A percentile compares a stretch with the other conserved stretches of the same genome.
phyloP scores from a whole-genome alignment of 92 coral and sea anemone species.

The Palythoa caribaeorum region DNA sequence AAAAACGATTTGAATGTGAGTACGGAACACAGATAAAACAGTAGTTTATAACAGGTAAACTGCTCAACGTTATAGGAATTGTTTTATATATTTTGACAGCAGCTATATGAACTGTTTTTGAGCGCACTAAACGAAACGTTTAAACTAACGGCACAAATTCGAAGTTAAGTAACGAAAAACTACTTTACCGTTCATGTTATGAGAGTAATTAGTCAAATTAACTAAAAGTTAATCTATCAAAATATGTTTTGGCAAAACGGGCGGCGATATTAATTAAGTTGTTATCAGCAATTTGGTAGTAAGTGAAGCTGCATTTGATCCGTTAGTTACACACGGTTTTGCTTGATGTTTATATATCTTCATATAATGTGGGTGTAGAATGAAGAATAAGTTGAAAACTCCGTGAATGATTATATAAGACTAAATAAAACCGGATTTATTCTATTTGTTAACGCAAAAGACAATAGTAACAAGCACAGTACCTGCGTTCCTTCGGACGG shows the following conservation, averaged over 20 bases:
- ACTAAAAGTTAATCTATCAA: background rate
- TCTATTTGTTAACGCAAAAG: background rate
- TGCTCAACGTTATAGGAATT: background rate
- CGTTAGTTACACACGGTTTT: background rate
- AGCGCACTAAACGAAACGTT: background rate
- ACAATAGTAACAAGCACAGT: background rate
- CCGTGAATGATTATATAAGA: background rate
- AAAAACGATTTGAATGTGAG: background rate
- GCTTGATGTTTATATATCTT: background rate
- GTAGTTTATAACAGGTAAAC: too few species aligned
- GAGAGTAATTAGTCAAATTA: background rate
- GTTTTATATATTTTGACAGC: background rate
- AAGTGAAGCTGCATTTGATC: background rate
- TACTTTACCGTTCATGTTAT: background rate
- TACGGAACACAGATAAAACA: too few species aligned
- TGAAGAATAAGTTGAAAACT: background rate
- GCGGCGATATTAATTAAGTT: background rate
- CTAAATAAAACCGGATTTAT: background rate
- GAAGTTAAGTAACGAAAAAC: background rate
- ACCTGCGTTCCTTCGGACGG: constrained; percentile 11
- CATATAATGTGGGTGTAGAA: background rate
- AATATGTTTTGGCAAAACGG: background rate
- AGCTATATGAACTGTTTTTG: background rate
- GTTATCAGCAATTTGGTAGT: background rate
- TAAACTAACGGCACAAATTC: background rate